Base-by-base conservation (phyloP, 2,113 vertebrate genomes). In the Orthonyx spaldingii region DNA sequence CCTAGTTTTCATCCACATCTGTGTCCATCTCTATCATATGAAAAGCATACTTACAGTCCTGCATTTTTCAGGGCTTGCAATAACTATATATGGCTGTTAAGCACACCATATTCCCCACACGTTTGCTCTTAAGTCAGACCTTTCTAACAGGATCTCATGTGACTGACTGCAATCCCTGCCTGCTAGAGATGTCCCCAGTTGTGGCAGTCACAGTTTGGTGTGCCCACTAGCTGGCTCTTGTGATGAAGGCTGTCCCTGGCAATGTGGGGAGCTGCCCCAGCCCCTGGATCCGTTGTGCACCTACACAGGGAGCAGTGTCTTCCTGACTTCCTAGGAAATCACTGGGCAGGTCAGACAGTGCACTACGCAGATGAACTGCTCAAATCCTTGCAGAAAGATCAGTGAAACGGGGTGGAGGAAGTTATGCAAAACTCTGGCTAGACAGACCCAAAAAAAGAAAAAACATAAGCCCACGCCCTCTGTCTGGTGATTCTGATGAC, bases 361-460 rank as follows among this genome's bases (percentile, higher is more conserved):
- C 22, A 17, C 32, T 39, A 3, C 13, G 9, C 55, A 74, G 68
- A 84, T 3, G 8, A 27, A 35, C 52, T 63, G 47, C 56, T 44
- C 27, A 32, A 55, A 72, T 33, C 6, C 1, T 44, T 61, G 47
- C 22, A 49, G 55, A 60, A 65, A 72, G 37, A 91, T 81, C 63
- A 91, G 32, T 3, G 2, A 53, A 72, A 63, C 37, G 37, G 65
- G 60, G 52, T 75, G 75, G 63, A 57, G 84, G 39, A 90, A 88
- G 76, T 88, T 88, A 63, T 66, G 76, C 55, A 81, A 21, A 94
- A 86, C 14, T 69, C 69, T 90, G 91, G 68, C 88, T 50, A 93
- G 94, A 93, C 86, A 77, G 81, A 75, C 37, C 16, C 68, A 28
- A 72, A 77, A 76, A 80, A 81, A 79, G 8, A 22, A 78, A 91